Conservation (phyloP, 2,888 invertebrate species). For the Nowickia ferox region DNA sequence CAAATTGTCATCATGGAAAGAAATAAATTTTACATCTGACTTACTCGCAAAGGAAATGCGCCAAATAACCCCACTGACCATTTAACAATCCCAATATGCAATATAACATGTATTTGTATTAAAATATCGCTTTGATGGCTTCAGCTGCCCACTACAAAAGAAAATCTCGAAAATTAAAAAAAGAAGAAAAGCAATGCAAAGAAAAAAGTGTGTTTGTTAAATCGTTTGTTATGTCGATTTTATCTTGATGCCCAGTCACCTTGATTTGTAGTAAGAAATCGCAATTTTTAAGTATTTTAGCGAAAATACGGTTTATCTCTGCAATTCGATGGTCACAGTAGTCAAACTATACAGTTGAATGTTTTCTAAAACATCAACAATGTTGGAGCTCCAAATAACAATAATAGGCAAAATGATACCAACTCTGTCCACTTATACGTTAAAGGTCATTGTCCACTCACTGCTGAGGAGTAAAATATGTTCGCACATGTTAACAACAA, state of each 20-base stretch:
- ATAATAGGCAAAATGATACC: conserved; percentile 23
- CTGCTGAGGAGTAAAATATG: conserved; percentile 1
- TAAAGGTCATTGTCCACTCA: conserved; percentile 66
- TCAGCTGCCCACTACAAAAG: background rate
- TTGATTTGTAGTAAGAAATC: conserved; percentile 82
- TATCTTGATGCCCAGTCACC: conserved; percentile 82
- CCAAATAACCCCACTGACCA: too few species aligned
- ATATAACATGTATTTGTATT: too few species aligned
- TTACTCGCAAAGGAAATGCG: too few species aligned
- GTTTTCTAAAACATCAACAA: conserved; percentile 38
- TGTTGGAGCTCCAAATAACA: conserved; percentile 14
- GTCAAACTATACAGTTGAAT: conserved; percentile 37
- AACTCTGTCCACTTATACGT: conserved; percentile 33
- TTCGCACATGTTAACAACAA: conserved; percentile 1
- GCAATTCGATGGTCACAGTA: conserved; percentile 54
- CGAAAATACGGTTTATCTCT: conserved; percentile 53
- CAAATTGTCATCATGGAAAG: too few species aligned
- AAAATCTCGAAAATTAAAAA: background rate
- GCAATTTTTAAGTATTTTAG: conserved; percentile 79
- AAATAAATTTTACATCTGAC: too few species aligned
- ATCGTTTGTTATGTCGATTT: conserved; percentile 81
- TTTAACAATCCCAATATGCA: too few species aligned
- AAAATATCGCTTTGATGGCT: too few species aligned
- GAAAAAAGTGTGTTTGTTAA: conserved; percentile 73
- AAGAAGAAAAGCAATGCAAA: background rate